phyloP scores from a whole-genome alignment of 2,113 vertebrate species.

The Seriola quinqueradiata region DNA sequence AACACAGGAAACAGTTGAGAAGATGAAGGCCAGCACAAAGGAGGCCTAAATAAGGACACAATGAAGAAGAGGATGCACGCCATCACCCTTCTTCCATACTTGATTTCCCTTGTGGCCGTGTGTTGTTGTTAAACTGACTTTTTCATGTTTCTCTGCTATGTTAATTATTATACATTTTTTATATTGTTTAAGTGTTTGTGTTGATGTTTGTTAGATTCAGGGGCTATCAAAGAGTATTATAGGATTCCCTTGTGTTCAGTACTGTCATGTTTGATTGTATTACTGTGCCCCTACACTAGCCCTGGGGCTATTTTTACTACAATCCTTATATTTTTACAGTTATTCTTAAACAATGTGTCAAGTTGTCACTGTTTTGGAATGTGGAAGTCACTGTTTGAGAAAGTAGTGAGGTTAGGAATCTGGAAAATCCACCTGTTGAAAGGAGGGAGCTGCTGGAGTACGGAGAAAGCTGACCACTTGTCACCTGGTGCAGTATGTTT shows the following conservation, averaged over 20 bases:
- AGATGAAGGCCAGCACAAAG: conserved; percentile 93
- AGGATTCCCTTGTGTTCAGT: conserved; percentile 76
- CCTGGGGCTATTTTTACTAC: conserved; percentile 70
- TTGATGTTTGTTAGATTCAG: conserved; percentile 72
- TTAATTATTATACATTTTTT: conserved; percentile 74
- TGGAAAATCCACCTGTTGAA: conserved; percentile 20
- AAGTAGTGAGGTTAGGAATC: background rate
- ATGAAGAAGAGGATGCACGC: conserved; percentile 54
- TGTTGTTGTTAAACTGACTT: conserved; percentile 70
- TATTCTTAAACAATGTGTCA: conserved; percentile 64
- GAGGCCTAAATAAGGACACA: conserved; percentile 86
- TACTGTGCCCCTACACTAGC: conserved; percentile 75
- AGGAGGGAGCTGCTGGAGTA: background rate
- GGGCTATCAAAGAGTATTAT: conserved; percentile 63
- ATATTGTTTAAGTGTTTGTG: conserved; percentile 68
- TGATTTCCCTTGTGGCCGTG: conserved; percentile 71
- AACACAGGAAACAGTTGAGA: conserved; percentile 93
- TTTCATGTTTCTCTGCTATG: conserved; percentile 69
- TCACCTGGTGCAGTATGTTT: conserved; percentile 12
- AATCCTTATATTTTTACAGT: conserved; percentile 71
- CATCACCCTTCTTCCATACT: conserved; percentile 75
- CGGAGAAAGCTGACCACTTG: conserved; percentile 8
- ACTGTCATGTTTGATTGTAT: conserved; percentile 81
- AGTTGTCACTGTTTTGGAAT: conserved; percentile 59
- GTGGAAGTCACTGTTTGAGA: conserved; percentile 51